phyloP scores from a whole-genome alignment of 2,797 vertebrate species.

The Diplodus sargus region DNA sequence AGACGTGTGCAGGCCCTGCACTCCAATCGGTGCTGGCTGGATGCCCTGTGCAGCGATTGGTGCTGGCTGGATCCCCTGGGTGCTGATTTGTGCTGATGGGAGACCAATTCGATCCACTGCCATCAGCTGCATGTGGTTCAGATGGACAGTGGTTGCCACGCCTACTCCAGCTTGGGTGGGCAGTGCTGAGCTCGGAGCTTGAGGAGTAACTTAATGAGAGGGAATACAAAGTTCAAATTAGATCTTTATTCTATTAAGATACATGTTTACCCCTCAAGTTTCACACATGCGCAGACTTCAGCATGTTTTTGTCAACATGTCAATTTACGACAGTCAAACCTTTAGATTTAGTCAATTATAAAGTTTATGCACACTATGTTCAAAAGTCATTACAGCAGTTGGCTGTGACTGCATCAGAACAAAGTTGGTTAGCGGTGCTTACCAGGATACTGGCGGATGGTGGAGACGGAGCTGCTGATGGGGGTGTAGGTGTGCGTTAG shows the following conservation, averaged over 20 bases:
- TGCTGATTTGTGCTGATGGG: constrained; percentile 92
- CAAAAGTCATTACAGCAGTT: no score
- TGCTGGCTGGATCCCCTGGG: constrained; percentile 93
- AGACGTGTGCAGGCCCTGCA: constrained; percentile 92
- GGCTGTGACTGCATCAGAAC: no score
- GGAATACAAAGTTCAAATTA: constrained; percentile 6
- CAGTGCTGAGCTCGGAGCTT: constrained; percentile 94
- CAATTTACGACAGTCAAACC: background rate
- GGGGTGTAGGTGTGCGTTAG: constrained; percentile 96
- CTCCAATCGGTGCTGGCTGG: constrained; percentile 91
- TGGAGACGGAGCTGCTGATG: constrained; percentile 97
- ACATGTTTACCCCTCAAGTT: background rate
- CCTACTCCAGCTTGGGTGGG: constrained; percentile 92
- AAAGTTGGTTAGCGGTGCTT: constrained; percentile 35
- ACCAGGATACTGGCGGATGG: constrained; percentile 97
- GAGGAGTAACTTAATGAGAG: constrained; percentile 89
- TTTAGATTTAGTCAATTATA: background rate
- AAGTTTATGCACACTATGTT: background rate
- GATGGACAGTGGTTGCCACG: constrained; percentile 95
- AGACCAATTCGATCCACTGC: constrained; percentile 96
- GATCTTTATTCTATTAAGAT: background rate
- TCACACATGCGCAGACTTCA: background rate
- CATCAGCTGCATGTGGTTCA: constrained; percentile 99
- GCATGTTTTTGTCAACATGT: background rate
- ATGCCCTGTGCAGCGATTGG: constrained; percentile 92